These are phyloP conservation scores for Macaria liturata DNA, from an alignment of 2,888 invertebrate species.

Conservation along the genomic window DNA sequence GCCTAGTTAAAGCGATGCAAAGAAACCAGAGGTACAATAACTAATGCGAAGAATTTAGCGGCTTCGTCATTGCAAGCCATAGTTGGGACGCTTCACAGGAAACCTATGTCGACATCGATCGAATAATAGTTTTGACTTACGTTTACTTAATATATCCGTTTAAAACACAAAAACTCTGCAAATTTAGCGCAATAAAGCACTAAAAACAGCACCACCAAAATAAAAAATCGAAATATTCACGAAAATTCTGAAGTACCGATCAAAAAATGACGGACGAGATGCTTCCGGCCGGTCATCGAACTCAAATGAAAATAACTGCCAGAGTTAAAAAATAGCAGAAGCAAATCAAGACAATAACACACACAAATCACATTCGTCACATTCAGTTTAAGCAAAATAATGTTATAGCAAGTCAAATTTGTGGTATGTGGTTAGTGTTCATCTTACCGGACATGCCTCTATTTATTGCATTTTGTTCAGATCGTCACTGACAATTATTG, in stretches of 20 bases:
- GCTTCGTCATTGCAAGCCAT: slow-evolving; percentile 57
- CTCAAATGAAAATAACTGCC: slow-evolving; percentile 23
- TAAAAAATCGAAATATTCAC: slow-evolving; percentile 37
- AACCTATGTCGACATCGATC: slow-evolving; percentile 18
- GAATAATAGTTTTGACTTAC: slow-evolving; percentile 43
- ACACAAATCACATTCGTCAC: too few species aligned
- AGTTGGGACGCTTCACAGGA: slow-evolving; percentile 40
- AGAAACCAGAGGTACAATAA: too few species aligned
- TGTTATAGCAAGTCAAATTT: too few species aligned
- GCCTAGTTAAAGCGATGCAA: too few species aligned
- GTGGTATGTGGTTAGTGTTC: too few species aligned
- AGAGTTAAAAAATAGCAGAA: neutral
- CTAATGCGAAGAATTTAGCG: slow-evolving; percentile 53
- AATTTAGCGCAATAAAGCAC: slow-evolving; percentile 24
- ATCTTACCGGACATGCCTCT: too few species aligned
- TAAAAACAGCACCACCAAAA: slow-evolving; percentile 41
- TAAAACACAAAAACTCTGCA: slow-evolving; percentile 6
- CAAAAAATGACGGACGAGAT: slow-evolving; percentile 68
- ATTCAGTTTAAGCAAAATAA: too few species aligned
- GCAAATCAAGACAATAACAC: neutral
- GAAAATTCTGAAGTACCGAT: slow-evolving; percentile 46
- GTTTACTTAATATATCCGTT: slow-evolving; percentile 24
- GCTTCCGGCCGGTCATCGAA: slow-evolving; percentile 65
- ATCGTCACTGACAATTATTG: too few species aligned
- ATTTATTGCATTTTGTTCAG: too few species aligned